Conservation (phyloP, 2,888 invertebrate genomes). For the Priocnemis perturbator region DNA sequence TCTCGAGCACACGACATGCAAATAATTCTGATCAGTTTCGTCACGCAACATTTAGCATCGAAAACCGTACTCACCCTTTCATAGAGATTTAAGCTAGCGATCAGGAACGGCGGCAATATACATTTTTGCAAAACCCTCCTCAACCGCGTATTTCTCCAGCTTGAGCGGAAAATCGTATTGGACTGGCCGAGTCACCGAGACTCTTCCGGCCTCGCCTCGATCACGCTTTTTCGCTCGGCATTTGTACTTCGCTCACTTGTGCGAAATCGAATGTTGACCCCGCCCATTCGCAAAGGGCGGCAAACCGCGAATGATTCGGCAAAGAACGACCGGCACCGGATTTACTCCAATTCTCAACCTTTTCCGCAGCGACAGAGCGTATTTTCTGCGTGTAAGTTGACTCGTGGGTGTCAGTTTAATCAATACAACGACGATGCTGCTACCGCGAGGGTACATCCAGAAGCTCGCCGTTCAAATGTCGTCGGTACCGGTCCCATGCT, state of each 20-base stretch:
- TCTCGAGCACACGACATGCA: no score
- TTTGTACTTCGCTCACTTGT: no score
- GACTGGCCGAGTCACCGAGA: neutral
- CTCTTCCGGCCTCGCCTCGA: neutral
- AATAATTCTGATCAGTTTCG: no score
- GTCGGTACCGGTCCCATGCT: no score
- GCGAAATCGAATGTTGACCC: no score
- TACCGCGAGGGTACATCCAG: neutral
- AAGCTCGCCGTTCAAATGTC: neutral
- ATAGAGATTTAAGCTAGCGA: neutral
- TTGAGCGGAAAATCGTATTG: neutral
- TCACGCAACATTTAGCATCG: no score
- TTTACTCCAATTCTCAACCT: neutral
- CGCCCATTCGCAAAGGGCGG: no score
- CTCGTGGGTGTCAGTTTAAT: neutral
- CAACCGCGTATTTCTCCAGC: neutral
- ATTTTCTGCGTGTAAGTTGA: neutral
- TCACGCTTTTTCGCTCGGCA: neutral
- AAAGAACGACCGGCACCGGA: neutral
- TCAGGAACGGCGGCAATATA: neutral
- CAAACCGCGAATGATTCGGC: neutral
- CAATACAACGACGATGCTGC: constrained; percentile 2
- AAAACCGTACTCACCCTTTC: neutral
- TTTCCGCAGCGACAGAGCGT: neutral
- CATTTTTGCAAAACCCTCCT: constrained; percentile 5